A percentile compares a stretch with the other conserved stretches of the same genome.
These are phyloP conservation scores for Myiozetetes cayanensis DNA, from an alignment of 2,113 vertebrate genomes.

Conservation along the genomic window DNA sequence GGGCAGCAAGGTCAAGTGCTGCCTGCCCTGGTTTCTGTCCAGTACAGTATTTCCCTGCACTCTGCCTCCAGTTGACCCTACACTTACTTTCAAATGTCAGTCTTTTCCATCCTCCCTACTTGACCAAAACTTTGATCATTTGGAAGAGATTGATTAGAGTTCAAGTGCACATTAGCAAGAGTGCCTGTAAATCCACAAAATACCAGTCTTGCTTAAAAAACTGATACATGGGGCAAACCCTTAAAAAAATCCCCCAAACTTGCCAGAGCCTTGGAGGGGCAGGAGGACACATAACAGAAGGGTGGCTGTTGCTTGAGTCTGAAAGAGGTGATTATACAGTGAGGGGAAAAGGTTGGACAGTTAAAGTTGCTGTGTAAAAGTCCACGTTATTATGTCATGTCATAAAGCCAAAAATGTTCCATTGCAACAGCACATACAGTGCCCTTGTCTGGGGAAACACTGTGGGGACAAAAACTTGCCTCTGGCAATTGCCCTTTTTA, in stretches of 20 bases:
- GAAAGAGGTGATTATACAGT: not conserved
- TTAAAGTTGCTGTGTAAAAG: not conserved
- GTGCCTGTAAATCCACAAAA: not conserved
- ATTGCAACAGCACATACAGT: not conserved
- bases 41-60: not conserved
- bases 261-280: not conserved
- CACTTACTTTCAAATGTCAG: conserved; percentile 13
- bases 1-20: not conserved
- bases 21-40: conserved; percentile 46
- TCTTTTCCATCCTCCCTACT: not conserved
- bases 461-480: not conserved
- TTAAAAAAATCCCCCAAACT: not conserved
- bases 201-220: not conserved
- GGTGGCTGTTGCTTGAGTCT: not conserved
- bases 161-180: not conserved
- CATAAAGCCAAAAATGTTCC: not conserved
- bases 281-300: not conserved
- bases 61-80: conserved; percentile 11
- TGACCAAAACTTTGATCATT: not conserved
- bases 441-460: not conserved
- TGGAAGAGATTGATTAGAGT: not conserved
- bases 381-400: not conserved
- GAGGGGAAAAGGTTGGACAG: not conserved
- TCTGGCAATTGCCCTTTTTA: not conserved
- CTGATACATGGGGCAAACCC: not conserved